These are phyloP conservation scores for Druon quercuslanigerum DNA, from an alignment of 1,140 invertebrate species.

Conservation along the genomic window DNA sequence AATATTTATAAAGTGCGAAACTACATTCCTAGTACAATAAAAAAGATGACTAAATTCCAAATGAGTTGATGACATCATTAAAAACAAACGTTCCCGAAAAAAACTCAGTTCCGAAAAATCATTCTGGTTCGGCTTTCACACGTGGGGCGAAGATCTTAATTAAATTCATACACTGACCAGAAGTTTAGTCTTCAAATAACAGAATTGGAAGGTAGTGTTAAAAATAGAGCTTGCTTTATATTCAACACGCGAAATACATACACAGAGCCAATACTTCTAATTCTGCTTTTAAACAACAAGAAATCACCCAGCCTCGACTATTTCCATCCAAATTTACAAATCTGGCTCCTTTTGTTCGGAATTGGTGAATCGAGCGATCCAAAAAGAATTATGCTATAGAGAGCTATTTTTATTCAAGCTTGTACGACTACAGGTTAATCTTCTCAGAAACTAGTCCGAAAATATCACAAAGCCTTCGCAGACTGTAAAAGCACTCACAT, in stretches of 20 bases:
- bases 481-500: conserved; percentile 61
- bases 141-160: background rate
- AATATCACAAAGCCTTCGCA: conserved; percentile 65
- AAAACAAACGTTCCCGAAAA: background rate
- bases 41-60: no score
- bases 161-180: conserved; percentile 36
- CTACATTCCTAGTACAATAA: no score
- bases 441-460: conserved; percentile 66
- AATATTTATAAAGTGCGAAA: background rate
- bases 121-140: background rate
- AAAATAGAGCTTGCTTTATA: conserved; percentile 37
- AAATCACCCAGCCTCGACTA: background rate
- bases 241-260: conserved; percentile 26
- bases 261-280: conserved; percentile 4
- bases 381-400: conserved; percentile 14
- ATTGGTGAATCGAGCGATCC: background rate
- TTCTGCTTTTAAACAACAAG: background rate
- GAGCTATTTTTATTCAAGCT: conserved; percentile 69
- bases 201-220: conserved; percentile 38
- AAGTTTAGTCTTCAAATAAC: conserved; percentile 41
- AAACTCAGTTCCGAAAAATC: background rate
- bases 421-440: conserved; percentile 70
- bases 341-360: background rate
- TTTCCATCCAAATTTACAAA: background rate
- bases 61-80: background rate